Evolutionary conservation across 1,140 invertebrate species (phyloP), one percentile per base, ranked within the genome.

Genomic region (Penaeus indicus): DNA sequence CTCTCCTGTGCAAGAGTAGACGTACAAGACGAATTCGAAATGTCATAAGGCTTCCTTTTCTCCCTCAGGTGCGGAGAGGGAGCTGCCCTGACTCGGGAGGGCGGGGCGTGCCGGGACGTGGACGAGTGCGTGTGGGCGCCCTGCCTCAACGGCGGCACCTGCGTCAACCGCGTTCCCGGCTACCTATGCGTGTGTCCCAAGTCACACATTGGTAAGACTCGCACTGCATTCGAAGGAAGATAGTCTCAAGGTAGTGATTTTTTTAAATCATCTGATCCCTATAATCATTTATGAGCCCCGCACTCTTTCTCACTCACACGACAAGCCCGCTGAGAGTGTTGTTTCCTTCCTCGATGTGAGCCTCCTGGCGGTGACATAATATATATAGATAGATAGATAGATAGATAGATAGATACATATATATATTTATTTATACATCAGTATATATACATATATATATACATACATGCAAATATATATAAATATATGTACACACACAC

Each of bases 51-150:
- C 4, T 27, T 32, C 60, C 7, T 42, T 42, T 61, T 42, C 32
- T 42, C 3, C 25, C 32, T 67, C 11, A 87, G 86, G 0, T 89
- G 88, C 72, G 82, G 42, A 3, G 77, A 75, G 38, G 88, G 88
- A 11, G 63, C 78, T 0, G 62, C 13, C 3, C 38, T 89, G n/a
- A 69, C 64, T 3, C 47, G 42, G 22, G 77, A 80, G 5, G 84
- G 88, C 0, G 32, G 77, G 10, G 38, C 83, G 2, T 89, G 88
- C 32, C 38, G 62, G n/a, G 88, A 89, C 78, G 61, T 85, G 5
- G 97, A 98, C 93, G 97, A 96, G 0, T 98, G 97, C 92, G 94
- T 96, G 91, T 97, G 97, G 11, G 97, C 98, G 93, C 97, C 97
- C 25, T 98, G 97, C 92, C 93, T 97, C 32, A 94, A 97, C 93